Percentiles rank a stretch among this genome's conserved stretches.
These are phyloP conservation scores for Geotrupes spiniger DNA, from an alignment of 2,888 invertebrate genomes.

Conservation along the genomic window DNA sequence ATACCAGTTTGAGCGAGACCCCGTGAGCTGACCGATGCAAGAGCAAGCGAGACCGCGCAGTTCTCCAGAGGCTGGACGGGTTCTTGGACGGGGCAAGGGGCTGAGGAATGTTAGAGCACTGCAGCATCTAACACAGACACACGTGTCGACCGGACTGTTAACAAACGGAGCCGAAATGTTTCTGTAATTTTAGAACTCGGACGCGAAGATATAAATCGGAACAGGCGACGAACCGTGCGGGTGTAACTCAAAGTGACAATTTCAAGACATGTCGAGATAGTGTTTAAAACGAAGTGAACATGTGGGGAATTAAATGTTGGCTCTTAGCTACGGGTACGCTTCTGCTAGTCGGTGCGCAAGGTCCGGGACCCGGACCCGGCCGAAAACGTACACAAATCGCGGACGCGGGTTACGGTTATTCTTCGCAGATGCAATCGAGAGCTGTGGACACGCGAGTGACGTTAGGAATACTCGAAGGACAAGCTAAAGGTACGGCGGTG, in stretches of 20 bases:
- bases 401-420: constrained; percentile 32
- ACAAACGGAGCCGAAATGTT: constrained; percentile 41
- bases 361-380: constrained; percentile 46
- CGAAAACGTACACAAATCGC: constrained; percentile 40
- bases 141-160: constrained; percentile 41
- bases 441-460: constrained; percentile 85
- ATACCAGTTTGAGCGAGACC: constrained; percentile 50
- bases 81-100: constrained; percentile 47
- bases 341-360: constrained; percentile 41
- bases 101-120: constrained; percentile 50
- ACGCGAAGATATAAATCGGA: constrained; percentile 31
- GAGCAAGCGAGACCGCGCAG: constrained; percentile 35
- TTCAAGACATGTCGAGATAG: constrained; percentile 10
- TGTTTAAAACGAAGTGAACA: constrained; percentile 28
- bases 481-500: constrained; percentile 77
- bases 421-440: constrained; percentile 79
- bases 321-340: constrained; percentile 36
- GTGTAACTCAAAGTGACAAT: constrained; percentile 4
- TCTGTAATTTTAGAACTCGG: constrained; percentile 29
- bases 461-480: constrained; percentile 82
- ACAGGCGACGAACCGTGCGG: constrained; percentile 27
- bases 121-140: constrained; percentile 45
- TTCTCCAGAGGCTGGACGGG: constrained; percentile 49
- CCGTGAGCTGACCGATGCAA: constrained; percentile 27
- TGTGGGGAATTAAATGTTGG: constrained; percentile 36